phyloP scores from a whole-genome alignment of 1,140 invertebrate species.

The Calycopis cecrops region DNA sequence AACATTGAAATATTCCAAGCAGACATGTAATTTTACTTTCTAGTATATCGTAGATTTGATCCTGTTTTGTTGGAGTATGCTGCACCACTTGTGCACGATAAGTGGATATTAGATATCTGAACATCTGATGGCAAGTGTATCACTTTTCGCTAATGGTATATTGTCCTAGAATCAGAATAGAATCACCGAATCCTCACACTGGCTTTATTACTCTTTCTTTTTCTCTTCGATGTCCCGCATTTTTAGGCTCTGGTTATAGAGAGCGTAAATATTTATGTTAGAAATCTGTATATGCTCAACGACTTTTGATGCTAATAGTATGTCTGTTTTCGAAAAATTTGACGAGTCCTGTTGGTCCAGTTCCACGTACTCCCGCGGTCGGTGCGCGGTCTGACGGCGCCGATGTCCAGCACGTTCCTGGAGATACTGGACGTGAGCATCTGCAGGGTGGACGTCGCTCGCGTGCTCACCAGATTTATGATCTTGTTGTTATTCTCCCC shows the following conservation, averaged over 20 bases:
- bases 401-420: constrained; percentile 47
- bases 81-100: no score
- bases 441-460: constrained; percentile 32
- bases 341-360: background rate
- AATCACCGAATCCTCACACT: no score
- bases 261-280: no score
- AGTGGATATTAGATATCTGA: no score
- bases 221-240: no score
- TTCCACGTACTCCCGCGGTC: constrained; percentile 40
- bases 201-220: no score
- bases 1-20: no score
- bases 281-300: background rate
- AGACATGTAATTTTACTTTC: no score
- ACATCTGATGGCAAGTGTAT: background rate
- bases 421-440: constrained; percentile 50
- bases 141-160: background rate
- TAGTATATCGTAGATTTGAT: no score
- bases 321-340: background rate
- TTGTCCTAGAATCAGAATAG: no score
- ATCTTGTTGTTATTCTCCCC: constrained; percentile 16
- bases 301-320: background rate
- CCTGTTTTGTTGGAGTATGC: no score
- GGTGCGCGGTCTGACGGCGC: constrained; percentile 41
- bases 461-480: constrained; percentile 41
- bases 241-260: no score